Percentiles rank a stretch among this genome's conserved stretches.
These are phyloP conservation scores for Sprattus sprattus DNA, from an alignment of 2,113 vertebrate genomes.

Conservation along the genomic window DNA sequence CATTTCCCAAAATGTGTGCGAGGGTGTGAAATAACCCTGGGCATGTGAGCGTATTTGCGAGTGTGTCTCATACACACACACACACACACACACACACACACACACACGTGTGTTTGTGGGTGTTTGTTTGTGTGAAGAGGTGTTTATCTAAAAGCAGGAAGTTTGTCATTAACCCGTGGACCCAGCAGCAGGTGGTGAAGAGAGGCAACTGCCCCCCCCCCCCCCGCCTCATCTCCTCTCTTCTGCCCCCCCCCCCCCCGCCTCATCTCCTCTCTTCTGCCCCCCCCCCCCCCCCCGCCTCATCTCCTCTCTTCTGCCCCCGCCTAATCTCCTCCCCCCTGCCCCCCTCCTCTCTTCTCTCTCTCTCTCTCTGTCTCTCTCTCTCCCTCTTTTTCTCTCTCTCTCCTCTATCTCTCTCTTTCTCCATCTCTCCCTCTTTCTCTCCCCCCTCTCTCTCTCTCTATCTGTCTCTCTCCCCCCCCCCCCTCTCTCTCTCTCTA, in stretches of 20 bases:
- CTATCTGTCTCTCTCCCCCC: neutral
- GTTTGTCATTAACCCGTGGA: constrained; percentile 19
- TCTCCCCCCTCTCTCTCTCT: neutral
- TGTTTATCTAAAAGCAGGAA: constrained; percentile 23
- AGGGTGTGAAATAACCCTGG: neutral
- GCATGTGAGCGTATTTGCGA: neutral
- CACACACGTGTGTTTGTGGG: constrained; percentile 17
- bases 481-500: neutral
- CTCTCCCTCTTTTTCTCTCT: neutral
- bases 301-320: neutral
- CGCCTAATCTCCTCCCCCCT: neutral
- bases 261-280: neutral
- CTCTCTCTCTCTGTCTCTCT: neutral
- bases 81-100: too few species aligned
- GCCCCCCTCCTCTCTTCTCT: neutral
- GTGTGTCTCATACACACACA: neutral
- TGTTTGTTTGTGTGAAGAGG: constrained; percentile 21
- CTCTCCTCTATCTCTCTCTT: neutral
- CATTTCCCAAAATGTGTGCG: too few species aligned
- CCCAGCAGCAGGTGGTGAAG: constrained; percentile 16
- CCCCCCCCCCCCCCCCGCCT: neutral
- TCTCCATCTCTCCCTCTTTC: neutral
- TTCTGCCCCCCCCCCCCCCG: neutral
- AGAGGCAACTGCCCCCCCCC: neutral
- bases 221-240: neutral